phyloP scores from a whole-genome alignment of 2,113 vertebrate genomes.

The Corynorhinus townsendii region DNA sequence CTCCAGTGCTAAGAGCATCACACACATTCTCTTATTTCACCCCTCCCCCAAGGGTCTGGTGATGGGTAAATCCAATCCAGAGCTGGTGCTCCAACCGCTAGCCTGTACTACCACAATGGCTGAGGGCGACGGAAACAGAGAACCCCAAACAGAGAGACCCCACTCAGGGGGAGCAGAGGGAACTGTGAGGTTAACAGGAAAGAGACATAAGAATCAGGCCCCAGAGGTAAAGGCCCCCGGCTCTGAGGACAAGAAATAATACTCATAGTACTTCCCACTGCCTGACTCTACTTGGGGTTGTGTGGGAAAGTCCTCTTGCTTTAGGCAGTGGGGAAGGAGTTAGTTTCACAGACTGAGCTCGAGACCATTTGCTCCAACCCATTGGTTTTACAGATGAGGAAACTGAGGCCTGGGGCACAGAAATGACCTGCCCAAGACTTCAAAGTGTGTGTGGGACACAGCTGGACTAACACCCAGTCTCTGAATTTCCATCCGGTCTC shows the following conservation, averaged over 20 bases:
- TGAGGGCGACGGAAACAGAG: neutral
- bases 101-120: neutral
- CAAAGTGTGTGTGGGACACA: neutral
- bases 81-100: neutral
- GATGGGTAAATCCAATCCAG: neutral
- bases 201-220: neutral
- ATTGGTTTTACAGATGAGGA: neutral
- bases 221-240: neutral
- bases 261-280: neutral
- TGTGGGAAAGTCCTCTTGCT: neutral
- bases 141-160: neutral
- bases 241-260: neutral
- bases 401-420: neutral
- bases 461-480: neutral
- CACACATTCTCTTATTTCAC: fast-evolving
- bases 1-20: neutral
- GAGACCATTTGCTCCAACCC: neutral
- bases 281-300: neutral
- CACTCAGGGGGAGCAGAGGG: neutral
- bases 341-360: neutral
- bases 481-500: neutral
- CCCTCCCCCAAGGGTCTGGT: fast-evolving
- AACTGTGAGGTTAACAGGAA: neutral
- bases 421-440: neutral
- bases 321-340: neutral